Percentiles rank a stretch among this genome's conserved stretches.
Evolutionary conservation across 2,113 vertebrate species (phyloP).

Genomic region (Phrynosoma platyrhinos): DNA sequence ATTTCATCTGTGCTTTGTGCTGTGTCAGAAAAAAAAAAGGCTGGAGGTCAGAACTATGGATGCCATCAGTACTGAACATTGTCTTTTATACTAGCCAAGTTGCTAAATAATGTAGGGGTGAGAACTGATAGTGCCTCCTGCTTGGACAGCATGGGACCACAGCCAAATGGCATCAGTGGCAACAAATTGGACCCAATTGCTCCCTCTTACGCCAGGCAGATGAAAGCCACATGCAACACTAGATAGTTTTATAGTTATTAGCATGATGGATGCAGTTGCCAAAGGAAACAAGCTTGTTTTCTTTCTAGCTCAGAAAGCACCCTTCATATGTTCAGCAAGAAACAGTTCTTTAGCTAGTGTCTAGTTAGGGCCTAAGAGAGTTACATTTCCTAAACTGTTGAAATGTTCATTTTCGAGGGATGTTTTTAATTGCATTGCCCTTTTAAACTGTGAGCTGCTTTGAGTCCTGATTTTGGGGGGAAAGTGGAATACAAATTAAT

Average conservation of each 20-base stretch:
- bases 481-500: too few species aligned
- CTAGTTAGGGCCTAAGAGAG: not conserved
- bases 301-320: not conserved
- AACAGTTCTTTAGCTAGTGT: not conserved
- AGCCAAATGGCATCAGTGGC: not conserved
- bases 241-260: not conserved
- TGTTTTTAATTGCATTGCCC: too few species aligned
- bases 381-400: not conserved
- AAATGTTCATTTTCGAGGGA: not conserved
- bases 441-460: too few species aligned
- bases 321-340: not conserved
- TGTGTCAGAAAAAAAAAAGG: not conserved
- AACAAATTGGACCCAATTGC: not conserved
- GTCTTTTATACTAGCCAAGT: not conserved
- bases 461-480: too few species aligned
- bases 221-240: conserved; percentile 15
- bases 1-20: conserved; percentile 15
- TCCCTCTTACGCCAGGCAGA: not conserved
- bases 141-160: not conserved
- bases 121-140: conserved; percentile 2
- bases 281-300: not conserved
- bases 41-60: not conserved
- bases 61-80: not conserved
- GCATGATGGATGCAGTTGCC: not conserved
- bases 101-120: not conserved